A percentile compares a stretch with the other conserved stretches of the same genome.
Evolutionary conservation across 2,113 vertebrate genomes (phyloP).

Genomic region (Trogon melanurus): DNA sequence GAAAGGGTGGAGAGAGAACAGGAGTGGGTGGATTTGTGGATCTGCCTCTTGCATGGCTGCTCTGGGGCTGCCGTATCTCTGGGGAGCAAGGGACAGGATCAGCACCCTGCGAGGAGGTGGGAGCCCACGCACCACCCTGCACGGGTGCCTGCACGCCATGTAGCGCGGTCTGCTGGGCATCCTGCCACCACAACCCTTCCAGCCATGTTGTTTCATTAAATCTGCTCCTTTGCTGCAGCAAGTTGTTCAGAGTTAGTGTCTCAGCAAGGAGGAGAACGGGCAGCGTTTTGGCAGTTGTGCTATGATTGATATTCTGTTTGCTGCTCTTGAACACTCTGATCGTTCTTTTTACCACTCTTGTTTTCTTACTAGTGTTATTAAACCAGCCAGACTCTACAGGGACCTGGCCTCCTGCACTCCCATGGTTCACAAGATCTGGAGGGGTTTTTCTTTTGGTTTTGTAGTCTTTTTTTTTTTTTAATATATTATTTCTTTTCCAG

Average conservation of each 20-base stretch:
- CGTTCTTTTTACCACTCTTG: background rate
- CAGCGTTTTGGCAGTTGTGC: background rate
- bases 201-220: conserved; percentile 4
- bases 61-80: fast-evolving
- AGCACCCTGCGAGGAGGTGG: background rate
- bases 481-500: background rate
- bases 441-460: background rate
- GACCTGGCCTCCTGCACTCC: background rate
- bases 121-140: fast-evolving
- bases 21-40: background rate
- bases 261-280: background rate
- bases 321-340: background rate
- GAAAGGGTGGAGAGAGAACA: background rate
- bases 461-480: background rate
- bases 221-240: conserved; percentile 30
- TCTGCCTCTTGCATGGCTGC: background rate
- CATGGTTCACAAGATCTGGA: background rate
- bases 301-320: conserved; percentile 8
- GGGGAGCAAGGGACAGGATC: background rate
- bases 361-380: conserved; percentile 27
- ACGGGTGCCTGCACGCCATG: fast-evolving
- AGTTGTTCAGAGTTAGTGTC: background rate
- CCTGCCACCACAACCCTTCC: background rate
- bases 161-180: fast-evolving
- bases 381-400: background rate